Evolutionary conservation across 2,797 vertebrate species (phyloP).

Genomic region (Microhierax caerulescens): DNA sequence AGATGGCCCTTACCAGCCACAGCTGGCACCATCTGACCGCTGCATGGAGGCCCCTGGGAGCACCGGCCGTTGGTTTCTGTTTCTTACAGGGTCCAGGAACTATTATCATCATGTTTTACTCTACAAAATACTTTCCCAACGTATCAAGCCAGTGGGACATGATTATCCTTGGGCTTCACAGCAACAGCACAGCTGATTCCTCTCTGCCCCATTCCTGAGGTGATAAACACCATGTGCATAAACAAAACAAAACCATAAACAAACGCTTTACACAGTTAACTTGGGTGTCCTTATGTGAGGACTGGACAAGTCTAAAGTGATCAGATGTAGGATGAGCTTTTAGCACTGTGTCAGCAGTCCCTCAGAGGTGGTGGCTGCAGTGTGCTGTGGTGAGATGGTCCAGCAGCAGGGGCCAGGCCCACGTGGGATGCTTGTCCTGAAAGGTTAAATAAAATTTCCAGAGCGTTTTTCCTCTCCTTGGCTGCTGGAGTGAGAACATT

Average conservation of each 20-base stretch:
- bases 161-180: background rate
- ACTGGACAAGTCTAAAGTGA: background rate
- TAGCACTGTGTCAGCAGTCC: background rate
- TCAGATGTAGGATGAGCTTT: background rate
- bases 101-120: background rate
- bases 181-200: background rate
- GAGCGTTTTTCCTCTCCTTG: background rate
- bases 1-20: conserved; percentile 33
- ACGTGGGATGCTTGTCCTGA: rapidly evolving
- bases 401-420: background rate
- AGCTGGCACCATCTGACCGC: rapidly evolving
- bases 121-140: background rate
- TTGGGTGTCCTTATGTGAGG: background rate
- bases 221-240: rapidly evolving
- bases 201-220: background rate
- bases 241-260: background rate
- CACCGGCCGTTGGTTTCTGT: rapidly evolving
- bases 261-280: background rate
- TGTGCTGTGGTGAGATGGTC: background rate
- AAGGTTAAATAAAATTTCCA: background rate
- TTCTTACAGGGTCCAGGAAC: background rate
- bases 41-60: rapidly evolving
- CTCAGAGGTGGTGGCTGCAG: background rate
- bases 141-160: background rate
- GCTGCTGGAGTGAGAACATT: background rate